phyloP scores from a whole-genome alignment of 2,797 vertebrate genomes.

The Coccyzus lansbergi region DNA sequence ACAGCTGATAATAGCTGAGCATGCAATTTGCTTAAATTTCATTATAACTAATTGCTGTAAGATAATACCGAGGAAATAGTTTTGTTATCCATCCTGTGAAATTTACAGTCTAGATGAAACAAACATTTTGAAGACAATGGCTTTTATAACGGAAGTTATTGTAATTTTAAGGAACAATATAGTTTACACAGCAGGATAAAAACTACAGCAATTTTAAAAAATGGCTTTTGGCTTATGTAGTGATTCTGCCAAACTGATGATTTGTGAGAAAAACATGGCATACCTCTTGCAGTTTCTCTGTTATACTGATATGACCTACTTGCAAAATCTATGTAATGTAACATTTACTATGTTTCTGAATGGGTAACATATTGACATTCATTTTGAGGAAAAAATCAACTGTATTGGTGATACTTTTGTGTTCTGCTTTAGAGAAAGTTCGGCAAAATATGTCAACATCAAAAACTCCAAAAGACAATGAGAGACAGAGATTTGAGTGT shows the following conservation, averaged over 20 bases:
- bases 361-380: not conserved
- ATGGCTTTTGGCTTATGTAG: not conserved
- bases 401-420: not conserved
- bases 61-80: not conserved
- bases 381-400: not conserved
- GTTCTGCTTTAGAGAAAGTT: not conserved
- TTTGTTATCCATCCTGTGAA: not conserved
- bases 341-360: not conserved
- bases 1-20: not conserved
- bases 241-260: not conserved
- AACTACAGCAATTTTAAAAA: not conserved
- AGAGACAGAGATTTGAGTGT: not conserved
- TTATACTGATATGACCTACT: not conserved
- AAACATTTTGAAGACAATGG: not conserved
- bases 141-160: slow-evolving; percentile 7
- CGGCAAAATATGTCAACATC: not conserved
- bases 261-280: not conserved
- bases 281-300: not conserved
- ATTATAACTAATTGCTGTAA: not conserved
- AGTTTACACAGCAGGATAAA: slow-evolving; percentile 16
- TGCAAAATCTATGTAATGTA: not conserved
- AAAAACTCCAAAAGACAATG: not conserved
- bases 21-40: not conserved
- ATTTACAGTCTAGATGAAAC: slow-evolving; percentile 10
- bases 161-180: not conserved